Base-by-base conservation (phyloP, 2,888 invertebrate genomes). In the Chloroclystis v-ata region DNA sequence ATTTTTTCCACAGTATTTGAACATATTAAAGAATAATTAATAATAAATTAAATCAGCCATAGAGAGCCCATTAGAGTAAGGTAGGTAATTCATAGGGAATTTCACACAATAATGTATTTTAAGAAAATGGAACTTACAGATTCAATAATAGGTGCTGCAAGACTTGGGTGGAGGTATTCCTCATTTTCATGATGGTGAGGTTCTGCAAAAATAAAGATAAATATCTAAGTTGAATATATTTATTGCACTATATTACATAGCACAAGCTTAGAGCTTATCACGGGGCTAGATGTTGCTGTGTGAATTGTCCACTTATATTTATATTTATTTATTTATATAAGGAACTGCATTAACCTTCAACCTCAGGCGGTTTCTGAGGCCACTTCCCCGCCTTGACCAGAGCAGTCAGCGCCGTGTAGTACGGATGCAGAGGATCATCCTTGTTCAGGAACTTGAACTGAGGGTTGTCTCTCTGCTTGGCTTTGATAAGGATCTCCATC, bases 401-500 rank as follows among this genome's bases (percentile, higher is more conserved):
- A 0, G 60, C 71, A 2, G 73, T 82, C 2, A 96, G 81, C 56
- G 94, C 93, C 52, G 93, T 93, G 79, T 99, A 99, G 81, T 97
- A 99, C 0, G 94, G 92, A 81, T 98, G 93, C 29, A 99, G 87
- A 0, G 87, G 80, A 49, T 96, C 92, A 56, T 95, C 96, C 70
- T 95, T 95, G 48, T 95, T 94, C 49, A 99, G 89, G 83, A 99
- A 99, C 57, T 94, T 91, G 83, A 99, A 99, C 83, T 97, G 96
- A 0, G 93, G 90, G 85, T 98, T 99, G 70, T 94, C 93, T 0
- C 95, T 91, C 79, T 99, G 99, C 82, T 99, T 99, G 2, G 98
- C 96, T 82, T 99, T 99, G 59, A 99, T 93, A 8, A 99, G 90
- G 60, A 99, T 98, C 87, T 99, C 99, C 98, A 99, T 98, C 84